These are phyloP conservation scores for Xanthia togata DNA, from an alignment of 2,888 invertebrate species.

Conservation along the genomic window DNA sequence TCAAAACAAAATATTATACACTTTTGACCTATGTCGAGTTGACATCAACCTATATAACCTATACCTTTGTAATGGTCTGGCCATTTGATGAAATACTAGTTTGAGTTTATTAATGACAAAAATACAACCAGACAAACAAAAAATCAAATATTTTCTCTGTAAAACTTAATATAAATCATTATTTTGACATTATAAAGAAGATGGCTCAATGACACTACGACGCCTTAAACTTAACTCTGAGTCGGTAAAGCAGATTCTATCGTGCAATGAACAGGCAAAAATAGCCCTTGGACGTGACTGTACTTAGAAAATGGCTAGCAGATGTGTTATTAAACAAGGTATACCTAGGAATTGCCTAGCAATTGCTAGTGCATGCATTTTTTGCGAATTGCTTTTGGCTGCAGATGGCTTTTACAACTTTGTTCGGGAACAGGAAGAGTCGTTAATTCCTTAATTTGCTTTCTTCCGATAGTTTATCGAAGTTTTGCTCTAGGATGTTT, in stretches of 20 bases:
- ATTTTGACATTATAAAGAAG: not conserved
- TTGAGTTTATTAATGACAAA: too few relatives aligned
- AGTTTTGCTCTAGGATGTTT: not conserved
- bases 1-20: not conserved
- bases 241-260: not conserved
- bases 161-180: too few relatives aligned
- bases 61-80: too few relatives aligned
- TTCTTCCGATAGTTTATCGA: constrained; percentile 49
- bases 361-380: constrained; percentile 16
- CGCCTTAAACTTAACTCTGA: not conserved
- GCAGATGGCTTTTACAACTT: constrained; percentile 47
- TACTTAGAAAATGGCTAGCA: not conserved
- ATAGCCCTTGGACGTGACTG: too few relatives aligned
- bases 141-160: too few relatives aligned
- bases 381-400: constrained; percentile 35
- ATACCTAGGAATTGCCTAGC: not conserved
- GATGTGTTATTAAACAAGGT: constrained; percentile 1
- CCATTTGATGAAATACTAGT: too few relatives aligned
- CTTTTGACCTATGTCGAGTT: not conserved
- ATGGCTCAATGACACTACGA: not conserved
- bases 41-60: not conserved
- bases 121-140: too few relatives aligned
- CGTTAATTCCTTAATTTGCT: constrained; percentile 44
- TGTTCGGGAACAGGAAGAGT: constrained; percentile 36
- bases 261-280: not conserved